phyloP scores from a whole-genome alignment of 2,797 vertebrate genomes.

The Eidolon dupreanum region DNA sequence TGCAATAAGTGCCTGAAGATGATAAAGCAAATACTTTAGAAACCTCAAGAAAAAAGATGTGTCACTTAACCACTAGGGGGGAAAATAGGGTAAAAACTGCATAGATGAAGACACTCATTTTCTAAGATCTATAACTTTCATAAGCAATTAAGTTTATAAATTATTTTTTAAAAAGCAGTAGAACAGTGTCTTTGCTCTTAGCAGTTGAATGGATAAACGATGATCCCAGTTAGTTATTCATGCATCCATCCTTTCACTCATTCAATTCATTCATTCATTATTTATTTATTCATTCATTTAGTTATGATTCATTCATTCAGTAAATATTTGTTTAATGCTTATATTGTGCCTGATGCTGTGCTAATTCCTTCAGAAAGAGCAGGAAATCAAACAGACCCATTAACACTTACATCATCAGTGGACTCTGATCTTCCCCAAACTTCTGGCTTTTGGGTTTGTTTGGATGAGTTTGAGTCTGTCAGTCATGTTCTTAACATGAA shows the following conservation, averaged over 20 bases:
- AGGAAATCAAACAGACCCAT: neutral
- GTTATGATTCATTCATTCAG: neutral
- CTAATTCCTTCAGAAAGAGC: neutral
- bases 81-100: neutral
- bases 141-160: neutral
- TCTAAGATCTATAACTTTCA: neutral
- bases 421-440: neutral
- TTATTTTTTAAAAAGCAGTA: neutral
- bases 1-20: neutral
- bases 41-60: neutral
- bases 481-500: neutral
- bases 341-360: neutral
- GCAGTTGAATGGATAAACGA: neutral
- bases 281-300: neutral
- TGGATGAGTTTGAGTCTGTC: neutral
- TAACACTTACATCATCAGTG: neutral
- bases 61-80: neutral
- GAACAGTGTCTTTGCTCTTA: neutral
- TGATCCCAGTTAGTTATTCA: no score
- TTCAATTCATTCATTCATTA: neutral
- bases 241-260: neutral
- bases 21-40: neutral
- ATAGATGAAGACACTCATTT: neutral
- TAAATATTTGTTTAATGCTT: constrained; percentile 19
- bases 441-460: neutral